These are phyloP conservation scores for Dyspetes luteomarginatus DNA, from an alignment of 2,888 invertebrate species.

Conservation along the genomic window DNA sequence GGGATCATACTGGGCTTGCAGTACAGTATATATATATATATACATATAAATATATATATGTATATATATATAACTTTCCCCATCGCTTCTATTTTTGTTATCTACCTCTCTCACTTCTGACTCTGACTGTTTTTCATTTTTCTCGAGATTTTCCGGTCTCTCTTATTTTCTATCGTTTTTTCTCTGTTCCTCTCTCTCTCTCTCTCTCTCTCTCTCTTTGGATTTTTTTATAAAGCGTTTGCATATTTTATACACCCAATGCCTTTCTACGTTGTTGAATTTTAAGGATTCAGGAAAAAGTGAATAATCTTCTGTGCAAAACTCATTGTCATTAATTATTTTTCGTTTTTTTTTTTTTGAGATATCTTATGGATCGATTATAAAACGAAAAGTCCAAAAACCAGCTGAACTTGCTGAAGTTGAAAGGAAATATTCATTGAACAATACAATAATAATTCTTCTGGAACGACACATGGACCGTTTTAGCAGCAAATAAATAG, in stretches of 20 bases:
- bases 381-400: no score
- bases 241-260: neutral
- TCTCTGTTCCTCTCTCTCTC: slow-evolving; percentile 1
- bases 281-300: no score
- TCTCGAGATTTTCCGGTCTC: neutral
- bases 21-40: neutral
- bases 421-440: no score
- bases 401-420: no score
- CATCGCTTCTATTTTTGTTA: no score
- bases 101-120: no score
- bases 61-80: no score
- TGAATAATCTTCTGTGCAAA: neutral
- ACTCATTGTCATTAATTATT: neutral
- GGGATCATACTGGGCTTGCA: slow-evolving; percentile 17
- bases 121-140: no score
- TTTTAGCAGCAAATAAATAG: no score
- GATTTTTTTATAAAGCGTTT: neutral
- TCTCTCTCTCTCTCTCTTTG: neutral
- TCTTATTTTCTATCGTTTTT: neutral
- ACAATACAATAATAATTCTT: no score
- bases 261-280: neutral
- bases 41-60: neutral
- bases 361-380: no score
- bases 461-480: no score
- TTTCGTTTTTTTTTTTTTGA: neutral